These are phyloP conservation scores for Melanophora roralis DNA, from an alignment of 2,888 invertebrate species.

Conservation along the genomic window DNA sequence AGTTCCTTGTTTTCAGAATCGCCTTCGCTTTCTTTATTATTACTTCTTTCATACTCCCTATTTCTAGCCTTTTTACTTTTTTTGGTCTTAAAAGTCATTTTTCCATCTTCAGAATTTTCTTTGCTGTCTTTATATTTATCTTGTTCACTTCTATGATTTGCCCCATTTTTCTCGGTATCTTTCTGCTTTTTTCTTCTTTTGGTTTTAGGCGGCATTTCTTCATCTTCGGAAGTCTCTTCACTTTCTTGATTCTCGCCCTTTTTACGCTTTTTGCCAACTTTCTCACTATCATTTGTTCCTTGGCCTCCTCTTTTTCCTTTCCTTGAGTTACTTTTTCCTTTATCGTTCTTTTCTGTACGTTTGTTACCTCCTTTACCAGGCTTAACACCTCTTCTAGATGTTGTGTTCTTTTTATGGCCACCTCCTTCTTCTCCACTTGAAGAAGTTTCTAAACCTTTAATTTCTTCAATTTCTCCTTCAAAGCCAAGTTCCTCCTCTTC, in stretches of 20 bases:
- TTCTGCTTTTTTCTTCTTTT: not conserved
- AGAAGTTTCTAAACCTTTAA: constrained; percentile 61
- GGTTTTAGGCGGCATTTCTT: not conserved
- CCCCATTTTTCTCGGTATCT: not conserved
- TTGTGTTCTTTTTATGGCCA: constrained; percentile 2
- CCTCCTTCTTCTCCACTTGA: constrained; percentile 62
- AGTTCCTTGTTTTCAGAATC: not conserved
- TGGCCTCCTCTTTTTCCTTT: constrained; percentile 17
- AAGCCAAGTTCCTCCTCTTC: constrained; percentile 60
- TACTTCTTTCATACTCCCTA: not conserved
- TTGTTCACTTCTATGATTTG: too few species aligned
- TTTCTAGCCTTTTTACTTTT: too few species aligned
- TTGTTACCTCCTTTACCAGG: not conserved
- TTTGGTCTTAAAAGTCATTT: too few species aligned
- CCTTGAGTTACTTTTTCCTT: not conserved
- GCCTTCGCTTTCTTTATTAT: not conserved
- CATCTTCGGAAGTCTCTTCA: not conserved
- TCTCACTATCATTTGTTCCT: not conserved
- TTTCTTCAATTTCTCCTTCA: constrained; percentile 26
- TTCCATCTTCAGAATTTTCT: too few species aligned
- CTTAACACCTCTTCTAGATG: too few species aligned
- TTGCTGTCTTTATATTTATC: too few species aligned
- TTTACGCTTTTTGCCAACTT: not conserved
- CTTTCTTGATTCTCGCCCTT: not conserved
- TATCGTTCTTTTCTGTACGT: not conserved